A percentile compares a stretch with the other conserved stretches of the same genome.
Evolutionary conservation across 2,113 vertebrate genomes (phyloP).

Genomic region (Bombycilla garrulus): DNA sequence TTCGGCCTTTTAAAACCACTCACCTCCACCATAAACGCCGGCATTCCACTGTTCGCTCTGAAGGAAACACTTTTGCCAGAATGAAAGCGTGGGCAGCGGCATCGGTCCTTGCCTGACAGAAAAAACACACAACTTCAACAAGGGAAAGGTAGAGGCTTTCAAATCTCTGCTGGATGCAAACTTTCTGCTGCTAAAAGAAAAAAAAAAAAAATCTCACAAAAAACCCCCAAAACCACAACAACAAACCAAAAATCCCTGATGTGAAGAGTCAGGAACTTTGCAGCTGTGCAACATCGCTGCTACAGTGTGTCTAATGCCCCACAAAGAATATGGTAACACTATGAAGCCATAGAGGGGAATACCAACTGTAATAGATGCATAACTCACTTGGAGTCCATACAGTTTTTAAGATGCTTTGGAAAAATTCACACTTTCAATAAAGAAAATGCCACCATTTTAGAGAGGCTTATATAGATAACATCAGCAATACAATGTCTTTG

Average conservation of each 20-base stretch:
- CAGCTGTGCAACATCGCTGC: not conserved
- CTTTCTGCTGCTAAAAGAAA: not conserved
- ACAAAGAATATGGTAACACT: not conserved
- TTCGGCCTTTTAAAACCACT: not conserved
- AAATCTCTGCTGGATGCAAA: not conserved
- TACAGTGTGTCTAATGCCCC: not conserved
- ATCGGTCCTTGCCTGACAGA: not conserved
- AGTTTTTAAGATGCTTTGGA: not conserved
- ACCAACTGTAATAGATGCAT: accelerated
- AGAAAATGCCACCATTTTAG: not conserved
- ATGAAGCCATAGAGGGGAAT: not conserved
- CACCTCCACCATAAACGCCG: not conserved
- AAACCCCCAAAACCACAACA: not conserved
- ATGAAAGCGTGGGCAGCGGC: not conserved
- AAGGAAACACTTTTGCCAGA: not conserved
- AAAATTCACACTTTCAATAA: not conserved
- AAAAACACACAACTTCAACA: not conserved
- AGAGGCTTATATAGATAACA: not conserved
- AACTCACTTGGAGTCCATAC: not conserved
- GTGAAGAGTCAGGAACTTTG: not conserved
- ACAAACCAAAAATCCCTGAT: not conserved
- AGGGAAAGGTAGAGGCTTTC: not conserved
- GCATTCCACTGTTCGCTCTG: accelerated
- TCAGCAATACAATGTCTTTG: not conserved
- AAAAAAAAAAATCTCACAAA: not conserved